Evolutionary conservation across 2,888 invertebrate genomes (phyloP).

Genomic region (Eristalinus sepulchralis): DNA sequence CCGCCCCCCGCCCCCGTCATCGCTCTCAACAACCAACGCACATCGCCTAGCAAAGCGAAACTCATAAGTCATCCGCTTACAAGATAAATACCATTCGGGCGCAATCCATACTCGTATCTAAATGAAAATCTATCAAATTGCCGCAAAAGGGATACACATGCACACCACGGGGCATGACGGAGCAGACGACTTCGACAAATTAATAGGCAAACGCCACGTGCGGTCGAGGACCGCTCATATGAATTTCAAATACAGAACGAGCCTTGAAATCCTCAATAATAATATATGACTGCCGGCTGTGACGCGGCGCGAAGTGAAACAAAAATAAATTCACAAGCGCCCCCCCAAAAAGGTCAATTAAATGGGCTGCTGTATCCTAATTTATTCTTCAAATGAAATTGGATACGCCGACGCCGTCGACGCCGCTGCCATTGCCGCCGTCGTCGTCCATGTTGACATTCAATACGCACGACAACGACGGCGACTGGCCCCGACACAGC

Average conservation of each 20-base stretch:
- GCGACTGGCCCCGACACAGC: neutral
- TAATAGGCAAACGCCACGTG: neutral
- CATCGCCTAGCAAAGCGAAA: neutral
- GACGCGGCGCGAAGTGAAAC: neutral
- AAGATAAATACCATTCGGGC: slow-evolving; percentile 4
- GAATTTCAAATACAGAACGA: neutral
- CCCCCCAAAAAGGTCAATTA: slow-evolving; percentile 23
- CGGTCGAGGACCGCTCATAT: neutral
- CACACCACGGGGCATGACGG: neutral
- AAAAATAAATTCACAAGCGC: neutral
- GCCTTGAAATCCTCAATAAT: neutral
- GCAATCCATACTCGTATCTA: neutral
- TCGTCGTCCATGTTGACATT: slow-evolving; percentile 11
- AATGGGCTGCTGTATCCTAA: slow-evolving; percentile 8
- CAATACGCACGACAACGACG: neutral
- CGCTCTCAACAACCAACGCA: neutral
- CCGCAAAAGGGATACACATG: neutral
- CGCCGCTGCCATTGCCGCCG: too few species aligned
- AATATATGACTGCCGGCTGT: neutral
- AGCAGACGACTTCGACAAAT: neutral
- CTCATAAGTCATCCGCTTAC: slow-evolving; percentile 10
- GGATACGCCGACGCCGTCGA: too few species aligned
- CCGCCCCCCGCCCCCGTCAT: neutral
- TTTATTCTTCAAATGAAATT: slow-evolving; percentile 29
- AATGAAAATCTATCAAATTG: neutral